Evolutionary conservation across 92 coral and sea anemone genomes (phyloP).

Genomic region (Plumapathes pennacea): DNA sequence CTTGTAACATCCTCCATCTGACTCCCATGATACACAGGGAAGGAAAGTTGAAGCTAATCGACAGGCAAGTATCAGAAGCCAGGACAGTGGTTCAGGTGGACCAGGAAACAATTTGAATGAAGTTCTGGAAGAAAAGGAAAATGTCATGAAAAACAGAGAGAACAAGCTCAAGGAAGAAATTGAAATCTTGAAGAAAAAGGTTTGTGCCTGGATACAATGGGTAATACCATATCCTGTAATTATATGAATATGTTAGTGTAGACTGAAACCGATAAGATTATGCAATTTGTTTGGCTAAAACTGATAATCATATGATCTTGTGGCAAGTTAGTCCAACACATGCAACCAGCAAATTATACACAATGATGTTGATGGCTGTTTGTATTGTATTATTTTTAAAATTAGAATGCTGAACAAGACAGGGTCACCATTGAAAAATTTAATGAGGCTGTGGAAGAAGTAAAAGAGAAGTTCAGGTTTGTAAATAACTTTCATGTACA

Average conservation of each 20-base stretch:
- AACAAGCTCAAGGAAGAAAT: slow-evolving; percentile 42
- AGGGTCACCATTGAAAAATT: slow-evolving; percentile 60
- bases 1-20: too few relatives aligned
- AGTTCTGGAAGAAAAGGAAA: slow-evolving; percentile 23
- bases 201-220: too few relatives aligned
- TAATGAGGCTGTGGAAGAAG: slow-evolving; percentile 72
- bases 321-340: too few relatives aligned
- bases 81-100: slow-evolving; percentile 17
- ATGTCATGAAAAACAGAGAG: slow-evolving; percentile 37
- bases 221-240: too few relatives aligned
- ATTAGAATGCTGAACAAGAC: slow-evolving; percentile 63
- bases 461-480: slow-evolving; percentile 69
- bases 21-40: slow-evolving; percentile 3
- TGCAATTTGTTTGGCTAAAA: too few relatives aligned
- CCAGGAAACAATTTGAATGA: slow-evolving; percentile 25
- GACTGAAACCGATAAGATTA: too few relatives aligned
- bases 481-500: not conserved
- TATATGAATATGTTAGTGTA: too few relatives aligned
- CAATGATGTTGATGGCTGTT: not conserved
- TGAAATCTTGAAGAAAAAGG: slow-evolving; percentile 41
- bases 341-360: too few relatives aligned
- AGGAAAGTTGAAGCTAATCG: slow-evolving; percentile 20
- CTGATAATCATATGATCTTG: too few relatives aligned
- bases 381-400: not conserved
- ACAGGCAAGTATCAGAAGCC: slow-evolving; percentile 4